These are phyloP conservation scores for Grammomys dolichurus DNA, from an alignment of 2,113 vertebrate species.

Conservation along the genomic window DNA sequence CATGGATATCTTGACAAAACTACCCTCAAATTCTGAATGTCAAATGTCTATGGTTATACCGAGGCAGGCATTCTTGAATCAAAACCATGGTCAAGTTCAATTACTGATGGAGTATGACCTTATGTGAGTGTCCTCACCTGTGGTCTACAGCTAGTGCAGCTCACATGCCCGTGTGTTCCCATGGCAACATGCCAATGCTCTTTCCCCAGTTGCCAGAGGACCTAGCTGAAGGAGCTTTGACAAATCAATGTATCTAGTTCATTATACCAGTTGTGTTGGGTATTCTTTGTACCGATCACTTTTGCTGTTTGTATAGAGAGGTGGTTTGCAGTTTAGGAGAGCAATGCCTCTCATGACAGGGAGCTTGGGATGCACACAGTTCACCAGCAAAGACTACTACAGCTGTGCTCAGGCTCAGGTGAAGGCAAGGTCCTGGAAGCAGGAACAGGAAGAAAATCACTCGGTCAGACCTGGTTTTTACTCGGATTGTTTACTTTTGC, in stretches of 20 bases:
- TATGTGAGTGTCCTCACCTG: background rate
- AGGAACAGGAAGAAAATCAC: background rate
- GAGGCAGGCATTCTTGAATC: background rate
- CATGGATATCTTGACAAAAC: background rate
- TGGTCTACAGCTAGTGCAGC: background rate
- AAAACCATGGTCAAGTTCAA: background rate
- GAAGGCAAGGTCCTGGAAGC: background rate
- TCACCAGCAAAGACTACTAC: background rate
- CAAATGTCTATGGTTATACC: background rate
- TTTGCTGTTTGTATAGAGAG: slow-evolving; percentile 12
- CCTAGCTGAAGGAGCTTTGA: background rate
- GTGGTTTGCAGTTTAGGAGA: background rate
- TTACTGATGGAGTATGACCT: background rate
- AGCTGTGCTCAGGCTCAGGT: background rate
- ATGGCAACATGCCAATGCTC: background rate
- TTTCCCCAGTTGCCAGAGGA: background rate
- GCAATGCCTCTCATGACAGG: background rate
- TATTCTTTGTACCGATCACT: background rate
- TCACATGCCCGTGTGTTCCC: background rate
- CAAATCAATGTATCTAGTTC: background rate
- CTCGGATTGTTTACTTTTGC: slow-evolving; percentile 47
- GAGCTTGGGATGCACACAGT: background rate
- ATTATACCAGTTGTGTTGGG: background rate
- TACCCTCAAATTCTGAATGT: background rate
- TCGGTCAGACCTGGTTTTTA: background rate